Conservation (phyloP, 2,888 invertebrate species). For the Acholoe squamosa region DNA sequence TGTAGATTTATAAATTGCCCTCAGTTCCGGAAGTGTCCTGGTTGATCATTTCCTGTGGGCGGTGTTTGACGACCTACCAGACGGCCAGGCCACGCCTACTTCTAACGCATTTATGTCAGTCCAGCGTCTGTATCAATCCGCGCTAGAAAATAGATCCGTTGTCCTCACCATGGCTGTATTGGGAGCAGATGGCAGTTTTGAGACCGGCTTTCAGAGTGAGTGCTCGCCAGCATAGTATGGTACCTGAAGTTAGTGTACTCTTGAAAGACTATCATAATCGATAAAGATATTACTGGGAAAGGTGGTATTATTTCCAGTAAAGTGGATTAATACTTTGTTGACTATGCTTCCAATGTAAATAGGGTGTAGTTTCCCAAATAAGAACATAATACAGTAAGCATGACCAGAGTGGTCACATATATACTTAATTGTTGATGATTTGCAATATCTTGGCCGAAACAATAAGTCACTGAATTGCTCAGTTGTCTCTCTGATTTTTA, state of each 20-base stretch:
- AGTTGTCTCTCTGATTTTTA: no score
- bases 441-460: no score
- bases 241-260: not conserved
- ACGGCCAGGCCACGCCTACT: slow-evolving; percentile 11
- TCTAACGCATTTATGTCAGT: not conserved
- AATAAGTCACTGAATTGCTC: no score
- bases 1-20: not conserved
- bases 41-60: slow-evolving; percentile 2
- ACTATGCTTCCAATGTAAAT: no score
- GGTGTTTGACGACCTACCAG: not conserved
- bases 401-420: no score
- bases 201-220: not conserved
- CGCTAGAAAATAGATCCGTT: not conserved
- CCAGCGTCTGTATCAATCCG: not conserved
- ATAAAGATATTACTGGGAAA: not conserved
- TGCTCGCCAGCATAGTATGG: not conserved
- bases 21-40: not conserved
- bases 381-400: no score
- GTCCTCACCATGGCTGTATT: not conserved
- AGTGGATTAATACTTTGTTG: no score
- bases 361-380: no score
- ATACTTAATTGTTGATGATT: no score
- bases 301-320: no score
- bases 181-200: not conserved
- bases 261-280: not conserved